Base-by-base conservation (phyloP, 2,797 vertebrate genomes). In the Aulostomus chinensis region DNA sequence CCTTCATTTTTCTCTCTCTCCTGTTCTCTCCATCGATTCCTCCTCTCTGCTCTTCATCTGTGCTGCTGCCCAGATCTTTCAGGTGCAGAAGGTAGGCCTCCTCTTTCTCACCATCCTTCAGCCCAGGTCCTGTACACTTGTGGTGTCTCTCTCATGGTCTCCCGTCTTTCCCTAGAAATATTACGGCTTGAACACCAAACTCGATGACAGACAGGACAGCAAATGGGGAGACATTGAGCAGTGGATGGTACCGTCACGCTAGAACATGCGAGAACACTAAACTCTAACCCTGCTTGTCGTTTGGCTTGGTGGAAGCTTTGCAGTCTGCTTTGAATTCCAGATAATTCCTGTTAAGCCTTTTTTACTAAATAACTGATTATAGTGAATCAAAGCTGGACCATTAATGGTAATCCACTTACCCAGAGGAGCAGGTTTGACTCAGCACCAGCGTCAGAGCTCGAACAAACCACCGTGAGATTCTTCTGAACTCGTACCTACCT, bases 201-300 rank as follows among this genome's bases (percentile, higher is more conserved):
- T 49, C 38, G 87, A 89, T 6, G 83, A 86, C 20, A 69, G 48
- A 20, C 21, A 17, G 29, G 88, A 97, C 80, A 85, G 85, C 86
- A 96, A 94, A 76, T 98, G 94, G 94, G 94, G 94, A 40, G 94
- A 96, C 89, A 98, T 99, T 90, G 95, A 98, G 64, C 96, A 96
- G 30, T 99, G 96, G 97, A 99, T 99, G 97, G 97, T 98, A 98
- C 54, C 59, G 60, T 78, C 21, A 54, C 17, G 30, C 29, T 37
- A 4, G 12, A 26, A n/a, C n/a, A 25, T 13, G 14, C 4, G 7
- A 13, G 9, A 21, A 41, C 24, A 24, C 21, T 24, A n/a, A n/a
- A n/a, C n/a, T n/a, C n/a, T n/a, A n/a, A n/a, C n/a, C n/a, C n/a
- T n/a, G n/a, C n/a, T n/a, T n/a, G n/a, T n/a, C n/a, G n/a, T n/a